Conservation (phyloP, 2,113 vertebrate species). For the Acanthochromis polyacanthus region DNA sequence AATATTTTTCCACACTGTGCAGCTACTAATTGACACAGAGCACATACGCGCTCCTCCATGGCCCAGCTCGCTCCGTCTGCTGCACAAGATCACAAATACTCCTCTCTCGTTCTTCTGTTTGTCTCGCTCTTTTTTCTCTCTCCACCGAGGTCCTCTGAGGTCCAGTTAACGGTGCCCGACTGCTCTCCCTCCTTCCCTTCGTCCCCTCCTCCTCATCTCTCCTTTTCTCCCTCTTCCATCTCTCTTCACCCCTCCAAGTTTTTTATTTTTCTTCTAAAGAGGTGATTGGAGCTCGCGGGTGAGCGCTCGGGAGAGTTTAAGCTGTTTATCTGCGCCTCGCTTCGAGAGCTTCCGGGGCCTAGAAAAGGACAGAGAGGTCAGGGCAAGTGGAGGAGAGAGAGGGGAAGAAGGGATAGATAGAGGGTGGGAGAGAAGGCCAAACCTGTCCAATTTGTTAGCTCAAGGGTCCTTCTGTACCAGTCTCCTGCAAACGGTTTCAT, state of each 20-base stretch:
- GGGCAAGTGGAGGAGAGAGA: slow-evolving; percentile 50
- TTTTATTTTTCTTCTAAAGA: slow-evolving; percentile 75
- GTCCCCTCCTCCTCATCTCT: slow-evolving; percentile 1
- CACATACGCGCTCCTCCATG: slow-evolving; percentile 59
- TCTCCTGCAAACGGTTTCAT: slow-evolving; percentile 28
- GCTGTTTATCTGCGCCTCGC: slow-evolving; percentile 79
- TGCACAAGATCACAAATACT: slow-evolving; percentile 66
- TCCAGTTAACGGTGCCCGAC: slow-evolving; percentile 57
- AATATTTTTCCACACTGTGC: slow-evolving; percentile 53
- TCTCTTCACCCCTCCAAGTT: slow-evolving; percentile 55
- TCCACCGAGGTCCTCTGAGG: slow-evolving; percentile 58
- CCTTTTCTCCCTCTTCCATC: slow-evolving; percentile 29
- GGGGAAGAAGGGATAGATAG: slow-evolving; percentile 37
- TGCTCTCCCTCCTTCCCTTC: background rate
- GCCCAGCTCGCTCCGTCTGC: slow-evolving; percentile 49
- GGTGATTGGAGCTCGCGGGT: slow-evolving; percentile 75
- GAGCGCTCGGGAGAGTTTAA: slow-evolving; percentile 78
- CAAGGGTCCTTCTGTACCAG: slow-evolving; percentile 44
- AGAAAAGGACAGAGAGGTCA: slow-evolving; percentile 77
- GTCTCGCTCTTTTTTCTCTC: slow-evolving; percentile 29
- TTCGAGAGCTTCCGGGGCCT: slow-evolving; percentile 80
- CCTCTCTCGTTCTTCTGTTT: slow-evolving; percentile 21
- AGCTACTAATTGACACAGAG: slow-evolving; percentile 73
- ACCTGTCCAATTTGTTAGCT: slow-evolving; percentile 56
- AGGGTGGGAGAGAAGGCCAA: slow-evolving; percentile 41